A percentile compares a stretch with the other conserved stretches of the same genome.
Conservation (phyloP, 2,888 invertebrate species). For the Aleiodes testaceus region DNA sequence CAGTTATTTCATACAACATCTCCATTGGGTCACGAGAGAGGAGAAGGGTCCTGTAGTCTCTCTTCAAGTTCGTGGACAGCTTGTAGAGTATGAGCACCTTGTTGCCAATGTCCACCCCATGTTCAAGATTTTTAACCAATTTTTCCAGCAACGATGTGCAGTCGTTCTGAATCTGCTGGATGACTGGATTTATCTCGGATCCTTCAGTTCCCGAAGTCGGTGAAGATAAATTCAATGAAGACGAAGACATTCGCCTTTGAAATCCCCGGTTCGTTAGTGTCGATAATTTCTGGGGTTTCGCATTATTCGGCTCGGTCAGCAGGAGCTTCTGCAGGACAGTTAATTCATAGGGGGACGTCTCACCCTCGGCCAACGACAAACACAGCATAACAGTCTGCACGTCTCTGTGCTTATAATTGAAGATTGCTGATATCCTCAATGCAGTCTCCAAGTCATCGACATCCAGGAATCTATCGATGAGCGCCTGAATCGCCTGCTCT, state of each 20-base stretch:
- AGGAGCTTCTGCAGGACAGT: constrained; percentile 79
- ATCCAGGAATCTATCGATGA: constrained; percentile 76
- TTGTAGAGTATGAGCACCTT: constrained; percentile 76
- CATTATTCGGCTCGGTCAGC: constrained; percentile 62
- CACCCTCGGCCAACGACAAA: constrained; percentile 79
- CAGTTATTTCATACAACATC: constrained; percentile 75
- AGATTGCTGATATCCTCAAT: constrained; percentile 75
- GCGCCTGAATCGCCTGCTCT: constrained; percentile 59
- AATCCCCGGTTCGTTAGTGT: constrained; percentile 59
- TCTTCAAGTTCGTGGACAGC: constrained; percentile 76
- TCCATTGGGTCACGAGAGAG: constrained; percentile 74
- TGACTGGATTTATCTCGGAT: constrained; percentile 33
- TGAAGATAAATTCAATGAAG: constrained; percentile 43
- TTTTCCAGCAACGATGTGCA: constrained; percentile 60
- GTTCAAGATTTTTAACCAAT: constrained; percentile 68
- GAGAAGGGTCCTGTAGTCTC: constrained; percentile 76
- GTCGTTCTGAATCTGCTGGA: constrained; percentile 59
- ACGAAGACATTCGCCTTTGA: constrained; percentile 57
- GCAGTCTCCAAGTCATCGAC: constrained; percentile 77
- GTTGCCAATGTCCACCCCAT: constrained; percentile 75
- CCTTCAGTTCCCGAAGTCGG: constrained; percentile 2
- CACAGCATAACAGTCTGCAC: constrained; percentile 79
- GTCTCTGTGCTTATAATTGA: constrained; percentile 71
- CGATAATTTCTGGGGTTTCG: constrained; percentile 56
- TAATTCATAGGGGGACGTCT: constrained; percentile 78